phyloP scores from a whole-genome alignment of 2,888 invertebrate genomes.

The Cheilosia variabilis region DNA sequence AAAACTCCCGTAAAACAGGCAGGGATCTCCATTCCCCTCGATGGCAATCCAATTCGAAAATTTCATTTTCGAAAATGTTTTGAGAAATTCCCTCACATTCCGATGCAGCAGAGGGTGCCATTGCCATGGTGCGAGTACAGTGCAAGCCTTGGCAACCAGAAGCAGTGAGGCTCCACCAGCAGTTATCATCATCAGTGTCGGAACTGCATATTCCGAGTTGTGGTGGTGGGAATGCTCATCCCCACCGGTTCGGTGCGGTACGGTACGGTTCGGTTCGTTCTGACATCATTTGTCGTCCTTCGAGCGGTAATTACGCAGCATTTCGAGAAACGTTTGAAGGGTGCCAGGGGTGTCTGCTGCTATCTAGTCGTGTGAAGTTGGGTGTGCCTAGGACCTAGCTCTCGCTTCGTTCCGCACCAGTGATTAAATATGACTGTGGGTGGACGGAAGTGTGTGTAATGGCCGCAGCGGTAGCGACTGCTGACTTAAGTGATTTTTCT shows the following conservation, averaged over 20 bases:
- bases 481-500: constrained; percentile 73
- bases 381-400: neutral
- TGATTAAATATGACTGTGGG: constrained; percentile 65
- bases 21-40: constrained; percentile 10
- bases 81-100: constrained; percentile 58
- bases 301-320: constrained; percentile 75
- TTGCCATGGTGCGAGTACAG: neutral
- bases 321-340: constrained; percentile 56
- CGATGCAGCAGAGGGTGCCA: constrained; percentile 9
- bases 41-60: constrained; percentile 72
- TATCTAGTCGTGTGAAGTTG: neutral
- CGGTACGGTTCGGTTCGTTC: constrained; percentile 20
- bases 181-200: constrained; percentile 52
- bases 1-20: constrained; percentile 25
- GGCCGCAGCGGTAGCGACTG: neutral
- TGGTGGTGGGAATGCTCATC: constrained; percentile 12
- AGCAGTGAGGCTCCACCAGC: constrained; percentile 11
- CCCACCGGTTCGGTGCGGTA: neutral
- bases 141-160: constrained; percentile 27
- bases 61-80: constrained; percentile 70
- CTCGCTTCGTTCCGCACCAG: constrained; percentile 41
- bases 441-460: constrained; percentile 2
- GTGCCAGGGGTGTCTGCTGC: neutral
- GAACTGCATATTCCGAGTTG: constrained; percentile 47
- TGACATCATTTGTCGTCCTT: constrained; percentile 75